A percentile compares a stretch with the other conserved stretches of the same genome.
Evolutionary conservation across 2,797 vertebrate species (phyloP).

Genomic region (Molossus alvarezi): DNA sequence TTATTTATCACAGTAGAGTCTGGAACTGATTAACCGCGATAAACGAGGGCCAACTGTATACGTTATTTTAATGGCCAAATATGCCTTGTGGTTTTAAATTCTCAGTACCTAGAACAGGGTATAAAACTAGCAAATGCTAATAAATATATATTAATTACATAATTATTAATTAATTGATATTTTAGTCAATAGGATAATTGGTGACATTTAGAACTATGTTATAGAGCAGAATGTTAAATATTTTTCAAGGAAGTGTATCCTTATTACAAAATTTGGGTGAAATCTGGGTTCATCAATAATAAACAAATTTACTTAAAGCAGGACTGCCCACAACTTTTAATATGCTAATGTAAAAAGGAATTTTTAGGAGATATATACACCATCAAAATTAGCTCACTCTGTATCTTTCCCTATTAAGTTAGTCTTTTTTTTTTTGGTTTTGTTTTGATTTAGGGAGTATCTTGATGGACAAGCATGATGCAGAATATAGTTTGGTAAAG

Average conservation of each 20-base stretch:
- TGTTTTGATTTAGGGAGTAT: background rate
- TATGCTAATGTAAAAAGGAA: background rate
- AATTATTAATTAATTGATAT: conserved; percentile 9
- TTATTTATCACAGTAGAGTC: too few relatives aligned
- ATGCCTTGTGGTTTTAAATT: background rate
- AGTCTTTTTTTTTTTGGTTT: background rate
- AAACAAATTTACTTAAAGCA: conserved; percentile 38
- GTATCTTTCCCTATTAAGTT: background rate
- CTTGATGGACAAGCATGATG: background rate
- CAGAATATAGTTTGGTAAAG: background rate
- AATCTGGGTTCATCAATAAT: conserved; percentile 31
- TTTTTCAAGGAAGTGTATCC: background rate
- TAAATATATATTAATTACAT: background rate
- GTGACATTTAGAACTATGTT: background rate
- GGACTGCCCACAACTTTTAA: background rate
- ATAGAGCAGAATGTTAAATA: background rate
- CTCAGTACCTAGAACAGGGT: background rate
- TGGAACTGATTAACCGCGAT: too few relatives aligned
- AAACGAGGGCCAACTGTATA: too few relatives aligned
- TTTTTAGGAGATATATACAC: background rate
- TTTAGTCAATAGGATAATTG: background rate
- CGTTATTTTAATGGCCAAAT: background rate
- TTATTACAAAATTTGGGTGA: background rate
- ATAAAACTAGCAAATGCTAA: background rate
- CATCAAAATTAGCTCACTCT: background rate